phyloP scores from a whole-genome alignment of 2,113 vertebrate species.

The Muntiacus muntjak region DNA sequence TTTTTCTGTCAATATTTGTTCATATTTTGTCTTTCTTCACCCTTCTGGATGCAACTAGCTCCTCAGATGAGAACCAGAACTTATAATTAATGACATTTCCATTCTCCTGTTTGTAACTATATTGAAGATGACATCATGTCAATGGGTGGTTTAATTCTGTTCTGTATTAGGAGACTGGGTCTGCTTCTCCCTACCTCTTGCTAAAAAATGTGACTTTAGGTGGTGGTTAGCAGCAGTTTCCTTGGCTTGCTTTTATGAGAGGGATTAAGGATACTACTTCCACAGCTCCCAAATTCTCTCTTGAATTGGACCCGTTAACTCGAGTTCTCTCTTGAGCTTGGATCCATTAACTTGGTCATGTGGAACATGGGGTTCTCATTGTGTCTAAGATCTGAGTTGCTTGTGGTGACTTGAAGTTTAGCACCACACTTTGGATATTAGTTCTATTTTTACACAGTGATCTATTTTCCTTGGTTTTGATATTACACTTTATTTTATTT shows the following conservation, averaged over 20 bases:
- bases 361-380: not conserved
- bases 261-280: not conserved
- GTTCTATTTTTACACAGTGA: not conserved
- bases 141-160: not conserved
- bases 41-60: not conserved
- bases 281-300: not conserved
- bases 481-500: not conserved
- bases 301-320: not conserved
- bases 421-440: not conserved
- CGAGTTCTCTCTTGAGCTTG: not conserved
- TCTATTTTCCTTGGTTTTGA: not conserved
- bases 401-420: not conserved
- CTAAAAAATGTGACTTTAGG: not conserved
- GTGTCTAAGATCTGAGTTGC: not conserved
- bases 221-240: not conserved
- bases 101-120: not conserved
- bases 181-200: not conserved
- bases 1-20: not conserved
- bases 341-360: not conserved
- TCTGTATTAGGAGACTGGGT: not conserved
- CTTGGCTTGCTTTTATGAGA: not conserved
- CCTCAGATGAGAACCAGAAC: not conserved
- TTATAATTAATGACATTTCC: not conserved
- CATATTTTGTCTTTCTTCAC: not conserved
- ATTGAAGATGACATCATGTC: not conserved